These are phyloP conservation scores for Cordilura impudica DNA, from an alignment of 2,888 invertebrate species.

Conservation along the genomic window DNA sequence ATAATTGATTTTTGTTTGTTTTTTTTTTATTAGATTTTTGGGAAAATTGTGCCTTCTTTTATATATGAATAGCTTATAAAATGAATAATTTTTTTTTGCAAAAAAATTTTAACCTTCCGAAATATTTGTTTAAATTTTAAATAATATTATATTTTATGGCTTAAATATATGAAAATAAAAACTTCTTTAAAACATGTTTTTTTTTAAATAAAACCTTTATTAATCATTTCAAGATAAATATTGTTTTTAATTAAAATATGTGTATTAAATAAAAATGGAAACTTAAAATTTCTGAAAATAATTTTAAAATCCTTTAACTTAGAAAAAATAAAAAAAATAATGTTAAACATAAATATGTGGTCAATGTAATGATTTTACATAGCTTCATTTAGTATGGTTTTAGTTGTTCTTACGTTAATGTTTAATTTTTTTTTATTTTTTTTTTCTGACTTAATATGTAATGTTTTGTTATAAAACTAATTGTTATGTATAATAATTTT, in stretches of 20 bases:
- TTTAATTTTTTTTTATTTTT: conserved; percentile 18
- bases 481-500: conserved; percentile 56
- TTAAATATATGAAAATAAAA: conserved; percentile 37
- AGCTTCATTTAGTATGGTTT: conserved; percentile 37
- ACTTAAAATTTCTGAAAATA: conserved; percentile 56
- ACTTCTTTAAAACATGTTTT: conserved; percentile 43
- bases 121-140: conserved; percentile 66
- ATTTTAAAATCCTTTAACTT: conserved; percentile 17
- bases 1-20: conserved; percentile 15
- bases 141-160: conserved; percentile 11
- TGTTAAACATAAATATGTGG: background rate
- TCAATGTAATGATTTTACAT: conserved; percentile 27
- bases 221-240: conserved; percentile 53
- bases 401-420: conserved; percentile 26
- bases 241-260: conserved; percentile 29
- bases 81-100: conserved; percentile 28
- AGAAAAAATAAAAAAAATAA: conserved; percentile 11
- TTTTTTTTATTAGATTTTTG: conserved; percentile 6
- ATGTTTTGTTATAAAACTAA: conserved; percentile 49
- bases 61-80: conserved; percentile 26
- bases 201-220: conserved; percentile 55
- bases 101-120: conserved; percentile 73
- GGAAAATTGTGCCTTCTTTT: conserved; percentile 50
- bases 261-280: conserved; percentile 53
- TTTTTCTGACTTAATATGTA: conserved; percentile 48